A percentile compares a stretch with the other conserved stretches of the same genome.
phyloP scores from a whole-genome alignment of 2,888 invertebrate species.

The Auanema sp. region DNA sequence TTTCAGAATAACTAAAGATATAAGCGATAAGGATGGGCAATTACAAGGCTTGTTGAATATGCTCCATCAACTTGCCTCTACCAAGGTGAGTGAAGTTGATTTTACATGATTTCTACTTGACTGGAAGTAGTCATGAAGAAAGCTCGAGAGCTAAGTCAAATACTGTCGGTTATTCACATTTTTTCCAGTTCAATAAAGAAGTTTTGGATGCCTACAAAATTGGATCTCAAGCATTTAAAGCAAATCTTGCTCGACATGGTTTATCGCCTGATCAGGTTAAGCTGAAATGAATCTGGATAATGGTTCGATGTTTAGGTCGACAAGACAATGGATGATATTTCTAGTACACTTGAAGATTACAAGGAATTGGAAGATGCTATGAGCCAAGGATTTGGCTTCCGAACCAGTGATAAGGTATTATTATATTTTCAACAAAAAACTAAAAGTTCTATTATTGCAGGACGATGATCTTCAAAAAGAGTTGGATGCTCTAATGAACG shows the following conservation, averaged over 20 bases:
- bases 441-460: neutral
- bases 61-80: constrained; percentile 54
- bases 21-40: constrained; percentile 57
- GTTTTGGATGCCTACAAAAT: constrained; percentile 55
- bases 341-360: constrained; percentile 53
- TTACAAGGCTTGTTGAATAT: constrained; percentile 51
- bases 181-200: constrained; percentile 50
- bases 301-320: constrained; percentile 39
- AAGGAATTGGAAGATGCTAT: constrained; percentile 57
- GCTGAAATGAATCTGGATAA: neutral
- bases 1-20: constrained; percentile 48
- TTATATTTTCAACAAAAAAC: neutral
- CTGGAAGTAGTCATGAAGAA: no score
- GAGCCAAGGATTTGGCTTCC: constrained; percentile 19
- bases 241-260: constrained; percentile 52
- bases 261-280: constrained; percentile 53
- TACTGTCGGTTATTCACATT: no score
- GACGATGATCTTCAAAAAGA: constrained; percentile 37
- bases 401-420: constrained; percentile 2
- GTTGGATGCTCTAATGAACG: constrained; percentile 29
- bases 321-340: constrained; percentile 58
- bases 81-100: constrained; percentile 30
- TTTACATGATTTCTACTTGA: no score
- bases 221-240: constrained; percentile 57
- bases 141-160: no score